Evolutionary conservation across 1,140 invertebrate genomes (phyloP).

Genomic region (Bombus consobrinus): DNA sequence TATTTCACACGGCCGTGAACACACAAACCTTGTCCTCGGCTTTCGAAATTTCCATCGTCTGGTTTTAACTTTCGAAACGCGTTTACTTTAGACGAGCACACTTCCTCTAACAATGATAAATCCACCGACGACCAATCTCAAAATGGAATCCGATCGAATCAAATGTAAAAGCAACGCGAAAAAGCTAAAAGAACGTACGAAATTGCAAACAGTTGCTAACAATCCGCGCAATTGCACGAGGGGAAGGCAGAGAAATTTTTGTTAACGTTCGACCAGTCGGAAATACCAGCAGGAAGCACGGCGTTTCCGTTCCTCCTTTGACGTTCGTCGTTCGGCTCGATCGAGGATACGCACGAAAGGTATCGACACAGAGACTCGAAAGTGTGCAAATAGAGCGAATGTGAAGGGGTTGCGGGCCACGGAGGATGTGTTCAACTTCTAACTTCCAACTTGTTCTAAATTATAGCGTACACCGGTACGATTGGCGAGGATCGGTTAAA

Average conservation of each 20-base stretch:
- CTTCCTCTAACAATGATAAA: neutral
- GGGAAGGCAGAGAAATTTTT: neutral
- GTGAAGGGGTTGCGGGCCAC: neutral
- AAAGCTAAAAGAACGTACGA: neutral
- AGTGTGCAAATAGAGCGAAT: constrained; percentile 1
- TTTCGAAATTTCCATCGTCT: neutral
- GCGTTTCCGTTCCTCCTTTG: neutral
- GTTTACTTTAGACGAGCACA: too few species aligned
- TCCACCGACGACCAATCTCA: neutral
- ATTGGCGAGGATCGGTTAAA: neutral
- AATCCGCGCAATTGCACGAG: neutral
- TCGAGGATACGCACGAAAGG: neutral
- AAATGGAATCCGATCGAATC: neutral
- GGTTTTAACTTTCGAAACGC: neutral
- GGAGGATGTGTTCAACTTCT: neutral
- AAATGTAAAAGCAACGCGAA: neutral
- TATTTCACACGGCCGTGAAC: neutral
- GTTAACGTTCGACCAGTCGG: neutral
- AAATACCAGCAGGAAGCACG: neutral
- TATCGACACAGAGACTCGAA: neutral
- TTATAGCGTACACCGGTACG: neutral
- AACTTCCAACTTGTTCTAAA: neutral
- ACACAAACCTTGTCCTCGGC: too few species aligned
- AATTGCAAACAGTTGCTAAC: neutral
- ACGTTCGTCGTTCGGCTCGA: neutral